A percentile compares a stretch with the other conserved stretches of the same genome.
Conservation (phyloP, 2,797 vertebrate genomes). For the Gymnoscopelus microlampas region DNA sequence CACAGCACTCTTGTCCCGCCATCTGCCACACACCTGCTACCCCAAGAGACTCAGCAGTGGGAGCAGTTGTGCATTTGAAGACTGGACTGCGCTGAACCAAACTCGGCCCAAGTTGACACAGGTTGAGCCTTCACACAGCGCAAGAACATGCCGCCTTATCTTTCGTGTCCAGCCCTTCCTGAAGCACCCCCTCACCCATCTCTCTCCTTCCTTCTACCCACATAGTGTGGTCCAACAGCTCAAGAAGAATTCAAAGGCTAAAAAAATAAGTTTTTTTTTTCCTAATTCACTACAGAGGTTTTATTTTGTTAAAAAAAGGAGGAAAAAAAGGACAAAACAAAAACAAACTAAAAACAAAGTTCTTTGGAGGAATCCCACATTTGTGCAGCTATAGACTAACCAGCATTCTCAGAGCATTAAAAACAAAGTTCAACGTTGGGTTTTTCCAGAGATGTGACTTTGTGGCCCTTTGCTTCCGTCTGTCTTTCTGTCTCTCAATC, state of each 20-base stretch:
- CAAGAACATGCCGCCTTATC: constrained; percentile 37
- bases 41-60: constrained; percentile 2
- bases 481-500: constrained; percentile 33
- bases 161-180: constrained; percentile 28
- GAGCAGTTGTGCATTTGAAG: constrained; percentile 34
- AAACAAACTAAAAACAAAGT: constrained; percentile 60
- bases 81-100: constrained; percentile 28
- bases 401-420: constrained; percentile 79
- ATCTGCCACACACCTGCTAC: constrained; percentile 49
- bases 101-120: constrained; percentile 28
- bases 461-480: constrained; percentile 51
- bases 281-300: constrained; percentile 84
- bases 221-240: constrained; percentile 57
- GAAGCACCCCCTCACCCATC: constrained; percentile 15
- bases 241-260: constrained; percentile 71
- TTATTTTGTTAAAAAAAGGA: constrained; percentile 74
- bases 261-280: constrained; percentile 76
- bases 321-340: constrained; percentile 52
- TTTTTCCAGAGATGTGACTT: constrained; percentile 77
- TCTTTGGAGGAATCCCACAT: constrained; percentile 84
- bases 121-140: constrained; percentile 30
- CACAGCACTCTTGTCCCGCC: constrained; percentile 42
- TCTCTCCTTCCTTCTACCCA: constrained; percentile 16
- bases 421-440: constrained; percentile 66
- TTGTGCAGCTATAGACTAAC: constrained; percentile 76